Evolutionary conservation across 2,113 vertebrate species (phyloP).

Genomic region (Urocolius indicus): DNA sequence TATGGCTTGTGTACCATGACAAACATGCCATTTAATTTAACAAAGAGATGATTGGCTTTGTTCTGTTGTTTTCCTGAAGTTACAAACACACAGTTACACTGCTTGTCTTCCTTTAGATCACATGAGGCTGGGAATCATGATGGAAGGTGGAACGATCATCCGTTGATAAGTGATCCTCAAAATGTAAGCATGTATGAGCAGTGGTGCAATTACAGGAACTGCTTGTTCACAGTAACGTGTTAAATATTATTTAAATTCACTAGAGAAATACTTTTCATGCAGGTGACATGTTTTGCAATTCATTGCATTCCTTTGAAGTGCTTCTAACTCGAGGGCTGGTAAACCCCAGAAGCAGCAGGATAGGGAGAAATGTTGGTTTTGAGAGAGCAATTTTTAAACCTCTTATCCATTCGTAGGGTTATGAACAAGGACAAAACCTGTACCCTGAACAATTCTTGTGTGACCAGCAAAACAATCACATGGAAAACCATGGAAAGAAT

Average conservation of each 20-base stretch:
- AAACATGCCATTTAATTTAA: not conserved
- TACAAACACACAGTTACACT: not conserved
- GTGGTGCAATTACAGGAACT: not conserved
- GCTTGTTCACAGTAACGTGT: not conserved
- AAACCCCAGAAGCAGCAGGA: not conserved
- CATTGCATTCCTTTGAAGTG: not conserved
- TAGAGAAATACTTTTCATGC: not conserved
- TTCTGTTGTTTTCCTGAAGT: not conserved
- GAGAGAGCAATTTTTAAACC: not conserved
- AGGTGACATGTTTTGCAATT: not conserved
- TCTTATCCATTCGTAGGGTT: constrained; percentile 62
- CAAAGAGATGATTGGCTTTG: fast-evolving
- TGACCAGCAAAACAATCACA: constrained; percentile 64
- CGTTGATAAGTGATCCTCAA: constrained; percentile 67
- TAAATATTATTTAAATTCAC: not conserved
- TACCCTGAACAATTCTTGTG: constrained; percentile 72
- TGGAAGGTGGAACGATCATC: constrained; percentile 76
- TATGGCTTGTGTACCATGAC: not conserved
- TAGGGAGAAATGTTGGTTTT: not conserved
- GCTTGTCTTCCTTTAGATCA: constrained; percentile 71
- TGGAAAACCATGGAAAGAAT: constrained; percentile 64
- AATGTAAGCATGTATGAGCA: constrained; percentile 64
- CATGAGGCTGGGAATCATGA: constrained; percentile 75
- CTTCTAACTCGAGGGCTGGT: not conserved
- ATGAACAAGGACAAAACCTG: constrained; percentile 63